Evolutionary conservation across 1,140 invertebrate species (phyloP), one percentile per base, ranked within the genome.

Genomic region (Pararge aegeria): DNA sequence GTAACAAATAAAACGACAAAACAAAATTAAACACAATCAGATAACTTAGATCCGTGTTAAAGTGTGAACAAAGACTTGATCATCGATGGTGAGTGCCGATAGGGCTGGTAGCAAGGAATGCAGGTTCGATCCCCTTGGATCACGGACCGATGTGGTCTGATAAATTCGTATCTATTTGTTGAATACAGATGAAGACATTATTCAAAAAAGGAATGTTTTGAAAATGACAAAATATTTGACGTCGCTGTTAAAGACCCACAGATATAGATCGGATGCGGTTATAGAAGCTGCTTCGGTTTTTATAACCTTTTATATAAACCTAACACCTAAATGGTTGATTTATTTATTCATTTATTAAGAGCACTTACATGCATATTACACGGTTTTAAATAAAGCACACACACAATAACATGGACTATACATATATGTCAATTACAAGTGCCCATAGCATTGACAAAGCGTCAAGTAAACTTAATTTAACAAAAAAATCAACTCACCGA

Each of bases 41-140:
- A 58, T 58, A 57, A 34, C 48, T 48, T 54, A 67, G 64, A 73
- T 73, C 68, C 60, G 69, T 74, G 71, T 79, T 70, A 76, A 75
- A 69, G 74, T 75, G 74, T 66, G 61, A 66, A 66, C 64, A 62
- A 66, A 54, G 50, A 52, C 20, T 16, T 15, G 46, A 49, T 29
- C 44, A 48, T 20, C 37, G 46, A 60, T 65, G 38, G 18, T 65
- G 40, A 18, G 37, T 15, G 29, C 5, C 38, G 56, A 59, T 60
- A 60, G 21, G 46, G 59, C 5, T 49, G 53, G 59, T 66, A 65
- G 63, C 59, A 10, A 54, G 52, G 66, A 68, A 68, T 68, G 66
- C 58, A 34, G 55, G 57, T 46, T 60, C 37, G 64, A 55, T 55
- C 50, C 48, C 55, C 21, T 38, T 61, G 60, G 54, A 59, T 49